Base-by-base conservation (phyloP, 1,140 invertebrate species). In the Drosophila trapezifrons region DNA sequence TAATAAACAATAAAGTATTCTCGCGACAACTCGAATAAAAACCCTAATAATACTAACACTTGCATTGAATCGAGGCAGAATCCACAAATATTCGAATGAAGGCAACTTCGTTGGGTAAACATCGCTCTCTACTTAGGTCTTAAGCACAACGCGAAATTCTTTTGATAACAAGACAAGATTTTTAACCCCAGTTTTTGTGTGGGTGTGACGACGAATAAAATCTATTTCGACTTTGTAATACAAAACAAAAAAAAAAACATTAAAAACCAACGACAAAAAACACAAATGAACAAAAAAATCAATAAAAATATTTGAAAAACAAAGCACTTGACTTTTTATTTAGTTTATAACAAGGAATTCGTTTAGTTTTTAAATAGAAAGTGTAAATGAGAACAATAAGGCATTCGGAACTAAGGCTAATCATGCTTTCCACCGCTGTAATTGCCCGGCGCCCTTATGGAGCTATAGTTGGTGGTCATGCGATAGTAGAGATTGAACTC, bases 401-500 rank as follows among this genome's bases (percentile, higher is more conserved):
- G 17, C 37, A 32, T 25, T 20, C 1, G n/a, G 1, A 20, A 3
- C 7, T 58, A n/a, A 7, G 18, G 1, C 15, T 76, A 62, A 35
- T 51, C 22, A 32, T 32, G 29, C 10, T 32, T 32, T 10, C 9
- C 10, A 52, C 17, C 12, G 9, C 6, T 22, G 1, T 22, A 46
- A 17, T 38, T 35, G 32, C 9, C 25, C 22, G 20, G 52, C 10
- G 46, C 35, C 8, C 47, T 29, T 12, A 70, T 73, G 0, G 77
- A 65, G 38, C 69, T 62, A 0, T 73, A 79, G 22, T 72, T 66
- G 1, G 69, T 81, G 54, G 81, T 76, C 56, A 92, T 91, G 52
- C 91, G 91, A 55, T 91, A 77, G 47, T 91, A 92, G 13, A 91
- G 74, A 43, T 74, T 78, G 8, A 80, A 91, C 63, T 92, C 89